Conservation (phyloP, 2,113 vertebrate genomes). For the Clinocottus analis region DNA sequence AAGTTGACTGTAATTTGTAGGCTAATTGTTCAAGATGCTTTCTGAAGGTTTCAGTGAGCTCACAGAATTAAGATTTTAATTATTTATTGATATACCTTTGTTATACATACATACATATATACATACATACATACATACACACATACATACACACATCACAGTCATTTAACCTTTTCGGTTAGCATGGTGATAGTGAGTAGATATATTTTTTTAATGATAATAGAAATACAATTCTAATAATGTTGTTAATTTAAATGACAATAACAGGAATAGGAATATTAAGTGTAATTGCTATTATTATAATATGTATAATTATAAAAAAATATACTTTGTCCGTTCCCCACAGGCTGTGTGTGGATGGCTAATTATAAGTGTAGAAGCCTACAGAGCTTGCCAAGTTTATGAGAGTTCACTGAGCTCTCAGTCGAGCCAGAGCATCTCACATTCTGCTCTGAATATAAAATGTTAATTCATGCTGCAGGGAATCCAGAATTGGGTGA, state of each 20-base stretch:
- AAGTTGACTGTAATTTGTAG: not conserved
- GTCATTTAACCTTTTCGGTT: too few relatives aligned
- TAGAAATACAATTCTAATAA: not conserved
- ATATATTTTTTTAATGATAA: constrained; percentile 27
- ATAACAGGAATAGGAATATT: not conserved
- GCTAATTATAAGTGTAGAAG: constrained; percentile 74
- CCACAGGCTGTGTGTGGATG: constrained; percentile 58
- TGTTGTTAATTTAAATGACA: constrained; percentile 34
- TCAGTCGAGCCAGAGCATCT: constrained; percentile 71
- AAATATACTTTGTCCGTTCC: constrained; percentile 49
- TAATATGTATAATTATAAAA: constrained; percentile 34
- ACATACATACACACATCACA: not conserved
- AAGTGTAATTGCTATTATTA: not conserved
- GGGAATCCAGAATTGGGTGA: constrained; percentile 74
- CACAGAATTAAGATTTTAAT: not conserved
- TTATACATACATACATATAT: constrained; percentile 5
- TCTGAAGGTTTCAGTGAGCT: not conserved
- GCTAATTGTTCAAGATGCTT: not conserved
- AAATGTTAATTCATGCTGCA: constrained; percentile 83
- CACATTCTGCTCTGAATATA: constrained; percentile 77
- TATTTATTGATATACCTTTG: not conserved
- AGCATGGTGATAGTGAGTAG: constrained; percentile 2
- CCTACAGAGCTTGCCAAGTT: constrained; percentile 78
- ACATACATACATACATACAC: too few relatives aligned
- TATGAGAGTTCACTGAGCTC: constrained; percentile 77